Base-by-base conservation (phyloP, 2,888 invertebrate species). In the Nemotelus nigrinus region DNA sequence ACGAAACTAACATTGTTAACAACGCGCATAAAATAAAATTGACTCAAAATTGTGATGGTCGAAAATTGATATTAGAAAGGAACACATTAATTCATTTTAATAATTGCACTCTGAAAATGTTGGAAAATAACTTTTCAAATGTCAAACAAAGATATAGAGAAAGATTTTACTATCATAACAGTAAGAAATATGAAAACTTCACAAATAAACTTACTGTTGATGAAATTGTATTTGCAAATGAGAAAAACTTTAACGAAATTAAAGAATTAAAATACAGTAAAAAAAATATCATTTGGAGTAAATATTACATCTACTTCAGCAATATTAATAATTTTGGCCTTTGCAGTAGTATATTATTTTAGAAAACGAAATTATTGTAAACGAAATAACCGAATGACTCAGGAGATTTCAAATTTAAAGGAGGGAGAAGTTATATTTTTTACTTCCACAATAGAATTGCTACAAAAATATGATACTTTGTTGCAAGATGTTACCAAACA, bases 41-140 rank as follows among this genome's bases (percentile, higher is more conserved):
- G 10, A 70, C 57, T 39, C 76, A 78, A 76, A 25, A 68, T 60
- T 78, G 76, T 68, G 71, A 76, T 43, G 67, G 70, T 10, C 67
- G 77, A 60, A 77, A 77, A 41, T 72, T 79, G 43, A 75, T 45
- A 41, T 74, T 79, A 63, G 77, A 78, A 41, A 75, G 75, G 75
- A 77, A 79, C 64, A 60, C 55, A 60, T 47, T 77, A 53, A 50
- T 77, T 43, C 53, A 68, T 57, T 79, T 70, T 76, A 75, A 79
- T 60, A 79, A 79, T 55, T 79, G 75, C 64, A 3, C 67, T 77
- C 74, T 79, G 44, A 76, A 79, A 79, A 7, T 77, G n/a, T 60
- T 55, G 43, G 44, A 79, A 70, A 68, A 79, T 41, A 53, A 68
- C 10, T 77, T 77, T 57, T 47, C 25, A 55, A 53, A 53, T 10